These are phyloP conservation scores for Melierax canorus DNA, from an alignment of 2,113 vertebrate genomes.

Conservation along the genomic window DNA sequence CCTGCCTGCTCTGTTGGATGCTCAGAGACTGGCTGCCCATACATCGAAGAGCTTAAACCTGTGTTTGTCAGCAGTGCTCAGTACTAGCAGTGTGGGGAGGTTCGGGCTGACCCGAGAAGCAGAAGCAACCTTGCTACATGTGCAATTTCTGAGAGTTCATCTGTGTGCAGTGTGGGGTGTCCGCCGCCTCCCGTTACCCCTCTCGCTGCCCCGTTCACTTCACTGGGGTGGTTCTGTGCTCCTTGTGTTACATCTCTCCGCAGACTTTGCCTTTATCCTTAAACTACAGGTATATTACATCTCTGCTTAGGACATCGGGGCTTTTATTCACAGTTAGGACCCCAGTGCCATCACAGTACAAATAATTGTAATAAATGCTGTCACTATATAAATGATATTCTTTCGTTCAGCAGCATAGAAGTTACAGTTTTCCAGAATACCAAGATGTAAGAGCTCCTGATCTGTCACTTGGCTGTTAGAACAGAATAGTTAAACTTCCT, in stretches of 20 bases:
- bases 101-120: background rate
- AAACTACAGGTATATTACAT: background rate
- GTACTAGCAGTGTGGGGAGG: background rate
- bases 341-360: background rate
- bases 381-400: background rate
- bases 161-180: background rate
- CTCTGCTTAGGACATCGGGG: background rate
- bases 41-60: background rate
- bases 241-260: too few species aligned
- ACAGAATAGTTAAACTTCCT: background rate
- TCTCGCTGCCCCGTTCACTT: background rate
- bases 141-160: accelerated
- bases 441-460: background rate
- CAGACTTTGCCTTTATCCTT: background rate
- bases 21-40: background rate
- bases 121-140: background rate
- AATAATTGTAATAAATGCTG: too few species aligned
- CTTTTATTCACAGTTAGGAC: background rate
- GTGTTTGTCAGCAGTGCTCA: background rate
- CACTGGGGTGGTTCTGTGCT: background rate
- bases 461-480: background rate
- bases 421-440: background rate
- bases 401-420: background rate
- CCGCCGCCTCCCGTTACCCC: background rate
- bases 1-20: background rate